Evolutionary conservation across 2,888 invertebrate species (phyloP).

Genomic region (Cylindroiulus punctatus): DNA sequence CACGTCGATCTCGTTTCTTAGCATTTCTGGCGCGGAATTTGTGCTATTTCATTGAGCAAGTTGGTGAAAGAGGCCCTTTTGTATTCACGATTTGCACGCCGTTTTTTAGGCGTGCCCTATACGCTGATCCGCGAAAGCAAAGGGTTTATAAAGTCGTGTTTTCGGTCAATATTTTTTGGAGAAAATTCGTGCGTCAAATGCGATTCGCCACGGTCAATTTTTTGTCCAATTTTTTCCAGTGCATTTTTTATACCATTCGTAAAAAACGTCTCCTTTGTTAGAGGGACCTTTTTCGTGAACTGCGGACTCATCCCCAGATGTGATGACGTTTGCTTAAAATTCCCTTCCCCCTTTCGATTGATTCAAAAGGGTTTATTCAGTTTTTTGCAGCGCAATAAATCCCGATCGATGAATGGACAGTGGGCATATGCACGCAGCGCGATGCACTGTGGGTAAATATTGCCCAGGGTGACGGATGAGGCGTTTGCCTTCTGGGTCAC

Average conservation of each 20-base stretch:
- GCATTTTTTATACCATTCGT: background rate
- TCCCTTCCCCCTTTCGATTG: slow-evolving; percentile 6
- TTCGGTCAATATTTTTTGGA: background rate
- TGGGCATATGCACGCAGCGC: background rate
- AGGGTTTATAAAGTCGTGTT: slow-evolving; percentile 31
- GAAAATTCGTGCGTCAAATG: slow-evolving; percentile 25
- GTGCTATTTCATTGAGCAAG: slow-evolving; percentile 44
- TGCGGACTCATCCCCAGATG: slow-evolving; percentile 41
- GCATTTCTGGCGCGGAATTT: background rate
- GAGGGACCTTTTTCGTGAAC: slow-evolving; percentile 44
- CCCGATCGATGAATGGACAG: slow-evolving; percentile 10
- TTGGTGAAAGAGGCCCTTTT: slow-evolving; percentile 39
- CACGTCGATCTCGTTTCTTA: slow-evolving; percentile 24
- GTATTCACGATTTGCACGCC: slow-evolving; percentile 36
- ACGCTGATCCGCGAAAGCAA: slow-evolving; percentile 36
- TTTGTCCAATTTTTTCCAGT: background rate
- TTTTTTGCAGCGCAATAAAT: background rate
- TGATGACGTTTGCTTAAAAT: slow-evolving; percentile 47
- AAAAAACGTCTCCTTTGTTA: background rate
- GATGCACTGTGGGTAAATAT: slow-evolving; percentile 26
- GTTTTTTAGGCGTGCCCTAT: slow-evolving; percentile 22
- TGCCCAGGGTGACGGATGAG: slow-evolving; percentile 32
- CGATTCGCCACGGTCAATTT: background rate
- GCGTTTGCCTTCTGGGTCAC: slow-evolving; percentile 25
- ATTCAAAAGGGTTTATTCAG: background rate